These are phyloP conservation scores for Prosopocoilus inquinatus DNA, from an alignment of 2,888 invertebrate genomes.

Conservation along the genomic window DNA sequence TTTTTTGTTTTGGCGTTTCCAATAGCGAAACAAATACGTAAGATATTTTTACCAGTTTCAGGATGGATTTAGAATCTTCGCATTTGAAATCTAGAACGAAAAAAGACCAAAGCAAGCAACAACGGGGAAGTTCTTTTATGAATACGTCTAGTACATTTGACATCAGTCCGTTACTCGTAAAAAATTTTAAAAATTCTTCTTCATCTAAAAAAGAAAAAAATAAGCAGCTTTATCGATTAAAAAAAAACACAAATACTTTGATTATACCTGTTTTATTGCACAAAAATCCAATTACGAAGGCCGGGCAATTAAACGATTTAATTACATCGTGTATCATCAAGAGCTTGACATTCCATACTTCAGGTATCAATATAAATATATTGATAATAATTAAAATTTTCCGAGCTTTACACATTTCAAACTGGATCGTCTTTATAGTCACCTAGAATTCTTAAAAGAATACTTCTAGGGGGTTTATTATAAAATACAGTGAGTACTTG, in stretches of 20 bases:
- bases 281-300: conserved; percentile 26
- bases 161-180: conserved; percentile 23
- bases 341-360: neutral
- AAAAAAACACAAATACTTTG: too few relatives aligned
- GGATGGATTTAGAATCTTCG: conserved; percentile 36
- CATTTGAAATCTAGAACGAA: conserved; percentile 51
- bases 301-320: conserved; percentile 12
- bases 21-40: too few relatives aligned
- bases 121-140: conserved; percentile 19
- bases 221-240: neutral
- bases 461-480: too few relatives aligned
- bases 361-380: neutral
- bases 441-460: too few relatives aligned
- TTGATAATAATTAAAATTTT: too few relatives aligned
- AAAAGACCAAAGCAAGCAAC: conserved; percentile 40
- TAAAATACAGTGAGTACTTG: neutral
- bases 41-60: conserved; percentile 41
- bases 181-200: conserved; percentile 22
- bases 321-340: conserved; percentile 14
- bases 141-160: conserved; percentile 22
- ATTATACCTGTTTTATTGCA: conserved; percentile 31
- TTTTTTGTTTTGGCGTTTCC: too few relatives aligned
- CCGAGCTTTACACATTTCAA: too few relatives aligned
- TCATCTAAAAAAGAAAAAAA: conserved; percentile 27
- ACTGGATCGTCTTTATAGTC: too few relatives aligned